phyloP scores from a whole-genome alignment of 2,797 vertebrate species.

The Periparus ater region DNA sequence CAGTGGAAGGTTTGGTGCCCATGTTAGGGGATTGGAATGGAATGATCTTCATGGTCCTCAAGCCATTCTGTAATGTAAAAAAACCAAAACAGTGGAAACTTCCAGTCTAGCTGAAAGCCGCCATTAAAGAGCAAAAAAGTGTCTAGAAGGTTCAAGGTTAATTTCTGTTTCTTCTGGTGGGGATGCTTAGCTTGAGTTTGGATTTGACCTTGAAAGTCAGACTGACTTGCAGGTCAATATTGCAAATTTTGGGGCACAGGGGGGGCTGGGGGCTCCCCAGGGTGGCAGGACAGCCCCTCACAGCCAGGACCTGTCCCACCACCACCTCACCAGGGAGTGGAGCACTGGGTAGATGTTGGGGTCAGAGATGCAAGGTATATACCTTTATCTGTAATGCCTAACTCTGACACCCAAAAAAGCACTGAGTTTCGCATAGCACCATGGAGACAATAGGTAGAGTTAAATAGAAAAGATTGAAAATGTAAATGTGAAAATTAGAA shows the following conservation, averaged over 20 bases:
- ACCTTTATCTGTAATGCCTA: too few relatives aligned
- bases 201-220: background rate
- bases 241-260: accelerated
- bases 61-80: background rate
- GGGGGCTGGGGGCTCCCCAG: background rate
- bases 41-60: background rate
- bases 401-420: too few relatives aligned
- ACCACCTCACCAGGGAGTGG: too few relatives aligned
- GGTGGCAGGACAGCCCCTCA: background rate
- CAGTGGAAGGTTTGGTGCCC: background rate
- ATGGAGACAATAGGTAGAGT: too few relatives aligned
- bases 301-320: background rate
- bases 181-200: background rate
- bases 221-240: too few relatives aligned
- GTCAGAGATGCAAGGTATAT: too few relatives aligned
- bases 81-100: background rate
- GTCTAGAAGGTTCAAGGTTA: background rate
- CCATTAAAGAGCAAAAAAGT: background rate
- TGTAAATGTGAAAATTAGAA: too few relatives aligned
- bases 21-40: background rate
- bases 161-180: background rate
- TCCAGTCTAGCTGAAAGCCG: background rate
- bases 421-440: too few relatives aligned
- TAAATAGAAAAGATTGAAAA: too few relatives aligned
- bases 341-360: too few relatives aligned